Percentiles rank a stretch among this genome's conserved stretches.
Evolutionary conservation across 2,888 invertebrate genomes (phyloP).

Genomic region (Acronicta aceris): DNA sequence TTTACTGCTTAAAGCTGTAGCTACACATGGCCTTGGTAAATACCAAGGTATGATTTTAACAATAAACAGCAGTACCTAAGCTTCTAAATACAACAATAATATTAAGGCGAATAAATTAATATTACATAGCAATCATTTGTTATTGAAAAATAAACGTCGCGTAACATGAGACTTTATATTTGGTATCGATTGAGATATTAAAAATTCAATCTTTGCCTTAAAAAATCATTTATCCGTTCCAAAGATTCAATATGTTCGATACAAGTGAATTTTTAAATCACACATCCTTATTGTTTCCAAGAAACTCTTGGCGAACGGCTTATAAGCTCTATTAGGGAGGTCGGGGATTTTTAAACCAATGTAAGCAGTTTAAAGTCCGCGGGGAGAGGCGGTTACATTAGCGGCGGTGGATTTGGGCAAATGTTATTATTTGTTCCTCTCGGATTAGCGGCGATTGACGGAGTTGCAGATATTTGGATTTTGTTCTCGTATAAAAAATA

Average conservation of each 20-base stretch:
- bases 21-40: too few relatives aligned
- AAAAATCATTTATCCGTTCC: neutral
- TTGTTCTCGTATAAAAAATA: too few relatives aligned
- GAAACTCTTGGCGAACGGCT: conserved; percentile 65
- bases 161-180: too few relatives aligned
- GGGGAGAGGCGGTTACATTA: conserved; percentile 76
- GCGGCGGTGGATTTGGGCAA: conserved; percentile 73
- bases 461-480: conserved; percentile 4
- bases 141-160: too few relatives aligned
- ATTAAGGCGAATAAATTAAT: too few relatives aligned
- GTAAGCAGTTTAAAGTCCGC: conserved; percentile 83
- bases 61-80: too few relatives aligned
- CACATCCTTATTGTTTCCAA: conserved; percentile 49
- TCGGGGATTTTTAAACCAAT: conserved; percentile 75
- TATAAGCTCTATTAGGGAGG: conserved; percentile 61
- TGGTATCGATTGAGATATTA: neutral
- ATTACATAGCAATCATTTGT: too few relatives aligned
- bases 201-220: neutral
- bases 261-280: conserved; percentile 28
- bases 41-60: too few relatives aligned
- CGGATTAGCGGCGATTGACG: conserved; percentile 58
- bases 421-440: conserved; percentile 78
- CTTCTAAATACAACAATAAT: too few relatives aligned
- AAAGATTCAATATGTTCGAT: conserved; percentile 19
- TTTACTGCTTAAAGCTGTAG: too few relatives aligned